Conservation (phyloP, 2,113 vertebrate genomes). For the Microcebus griseorufus region DNA sequence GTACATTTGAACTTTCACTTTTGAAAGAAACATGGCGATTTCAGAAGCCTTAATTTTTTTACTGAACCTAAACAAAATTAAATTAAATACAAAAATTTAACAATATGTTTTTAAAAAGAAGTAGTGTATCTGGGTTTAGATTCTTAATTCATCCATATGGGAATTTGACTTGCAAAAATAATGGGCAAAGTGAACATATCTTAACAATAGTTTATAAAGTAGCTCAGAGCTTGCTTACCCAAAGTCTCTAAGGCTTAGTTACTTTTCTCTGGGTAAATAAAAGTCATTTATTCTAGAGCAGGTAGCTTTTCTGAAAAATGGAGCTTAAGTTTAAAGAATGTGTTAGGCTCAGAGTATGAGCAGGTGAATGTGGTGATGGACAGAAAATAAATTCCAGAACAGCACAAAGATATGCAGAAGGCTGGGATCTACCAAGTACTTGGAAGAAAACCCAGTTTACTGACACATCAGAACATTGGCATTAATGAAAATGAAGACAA, state of each 20-base stretch:
- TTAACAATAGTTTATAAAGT: neutral
- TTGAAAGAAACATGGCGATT: neutral
- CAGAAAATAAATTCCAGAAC: constrained; percentile 17
- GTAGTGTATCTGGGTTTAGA: neutral
- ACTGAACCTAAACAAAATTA: neutral
- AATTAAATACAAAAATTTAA: neutral
- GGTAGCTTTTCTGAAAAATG: neutral
- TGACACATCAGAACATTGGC: neutral
- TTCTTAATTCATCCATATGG: neutral
- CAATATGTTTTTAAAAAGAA: neutral
- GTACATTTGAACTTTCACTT: neutral
- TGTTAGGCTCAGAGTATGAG: neutral
- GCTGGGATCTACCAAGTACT: neutral
- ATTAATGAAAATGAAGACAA: neutral
- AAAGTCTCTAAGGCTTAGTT: neutral
- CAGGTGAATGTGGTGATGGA: neutral
- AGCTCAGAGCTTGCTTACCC: neutral
- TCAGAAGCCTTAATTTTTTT: neutral
- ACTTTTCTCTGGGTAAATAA: neutral
- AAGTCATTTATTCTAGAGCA: neutral
- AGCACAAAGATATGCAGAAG: neutral
- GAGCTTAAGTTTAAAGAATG: neutral
- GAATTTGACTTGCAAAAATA: constrained; percentile 35
- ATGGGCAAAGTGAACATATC: neutral
- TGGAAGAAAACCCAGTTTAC: neutral